Percentiles rank a stretch among this genome's conserved stretches.
These are phyloP conservation scores for Adelosebastes latens DNA, from an alignment of 2,797 vertebrate species.

Conservation along the genomic window DNA sequence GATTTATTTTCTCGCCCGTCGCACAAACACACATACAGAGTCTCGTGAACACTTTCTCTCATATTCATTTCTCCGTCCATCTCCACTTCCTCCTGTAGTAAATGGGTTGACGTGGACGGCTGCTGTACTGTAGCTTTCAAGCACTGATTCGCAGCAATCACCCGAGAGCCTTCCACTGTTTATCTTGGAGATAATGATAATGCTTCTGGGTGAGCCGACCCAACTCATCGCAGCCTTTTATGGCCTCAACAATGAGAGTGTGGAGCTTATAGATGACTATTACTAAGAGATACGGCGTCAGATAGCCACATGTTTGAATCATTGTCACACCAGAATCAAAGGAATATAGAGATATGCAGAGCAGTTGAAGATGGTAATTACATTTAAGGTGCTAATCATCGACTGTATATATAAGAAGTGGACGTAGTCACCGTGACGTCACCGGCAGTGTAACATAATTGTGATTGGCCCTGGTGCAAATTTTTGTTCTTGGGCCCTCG, in stretches of 20 bases:
- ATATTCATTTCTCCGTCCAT: constrained; percentile 5
- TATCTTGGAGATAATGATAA: constrained; percentile 62
- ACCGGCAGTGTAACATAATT: neutral
- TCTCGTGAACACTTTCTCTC: neutral
- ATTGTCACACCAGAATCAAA: constrained; percentile 2
- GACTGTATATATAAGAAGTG: neutral
- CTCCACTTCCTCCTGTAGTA: constrained; percentile 3
- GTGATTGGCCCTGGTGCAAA: neutral
- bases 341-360: constrained; percentile 5
- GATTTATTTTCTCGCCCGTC: constrained; percentile 39
- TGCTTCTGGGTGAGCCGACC: constrained; percentile 41
- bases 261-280: constrained; percentile 46
- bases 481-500: no score
- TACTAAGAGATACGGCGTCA: constrained; percentile 46
- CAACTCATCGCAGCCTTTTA: constrained; percentile 53
- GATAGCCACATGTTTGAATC: constrained; percentile 25
- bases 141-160: constrained; percentile 28
- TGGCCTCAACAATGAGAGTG: constrained; percentile 41
- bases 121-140: constrained; percentile 6
- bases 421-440: neutral
- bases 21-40: neutral
- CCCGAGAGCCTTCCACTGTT: constrained; percentile 45
- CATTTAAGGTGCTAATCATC: neutral
- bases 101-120: constrained; percentile 7
- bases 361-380: neutral